Percentiles rank a stretch among this genome's conserved stretches.
Evolutionary conservation across 1,140 invertebrate species (phyloP).

Genomic region (Anoplophora glabripennis): DNA sequence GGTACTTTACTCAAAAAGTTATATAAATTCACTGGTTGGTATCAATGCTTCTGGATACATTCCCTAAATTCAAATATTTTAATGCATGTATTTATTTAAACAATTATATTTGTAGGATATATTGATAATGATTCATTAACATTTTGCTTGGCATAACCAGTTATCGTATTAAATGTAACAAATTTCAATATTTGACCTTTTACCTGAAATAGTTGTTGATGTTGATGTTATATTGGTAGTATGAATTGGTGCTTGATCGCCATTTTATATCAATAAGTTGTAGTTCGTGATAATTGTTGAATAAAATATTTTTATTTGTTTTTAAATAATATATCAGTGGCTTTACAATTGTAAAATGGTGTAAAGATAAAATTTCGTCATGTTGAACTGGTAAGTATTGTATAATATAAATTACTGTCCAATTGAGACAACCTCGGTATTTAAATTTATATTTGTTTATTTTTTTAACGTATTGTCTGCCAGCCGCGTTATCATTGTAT

Average conservation of each 20-base stretch:
- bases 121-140: too few species aligned
- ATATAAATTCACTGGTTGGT: too few species aligned
- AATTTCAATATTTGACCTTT: too few species aligned
- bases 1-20: too few species aligned
- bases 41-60: too few species aligned
- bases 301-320: not conserved
- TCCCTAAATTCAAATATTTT: too few species aligned
- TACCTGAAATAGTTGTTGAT: too few species aligned
- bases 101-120: too few species aligned
- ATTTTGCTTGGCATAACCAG: too few species aligned
- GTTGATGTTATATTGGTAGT: not conserved
- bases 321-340: not conserved
- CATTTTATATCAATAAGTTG: constrained; percentile 12
- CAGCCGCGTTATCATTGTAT: not conserved
- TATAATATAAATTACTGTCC: not conserved
- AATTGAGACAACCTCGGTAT: not conserved
- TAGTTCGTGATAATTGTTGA: constrained; percentile 6
- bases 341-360: constrained; percentile 1
- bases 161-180: too few species aligned
- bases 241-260: not conserved
- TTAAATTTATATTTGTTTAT: constrained; percentile 14
- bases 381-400: constrained; percentile 10
- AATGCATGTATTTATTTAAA: too few species aligned
- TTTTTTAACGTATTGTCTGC: constrained; percentile 7
- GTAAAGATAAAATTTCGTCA: constrained; percentile 3